These are phyloP conservation scores for Rhamnusium bicolor DNA, from an alignment of 2,888 invertebrate species.

Conservation along the genomic window DNA sequence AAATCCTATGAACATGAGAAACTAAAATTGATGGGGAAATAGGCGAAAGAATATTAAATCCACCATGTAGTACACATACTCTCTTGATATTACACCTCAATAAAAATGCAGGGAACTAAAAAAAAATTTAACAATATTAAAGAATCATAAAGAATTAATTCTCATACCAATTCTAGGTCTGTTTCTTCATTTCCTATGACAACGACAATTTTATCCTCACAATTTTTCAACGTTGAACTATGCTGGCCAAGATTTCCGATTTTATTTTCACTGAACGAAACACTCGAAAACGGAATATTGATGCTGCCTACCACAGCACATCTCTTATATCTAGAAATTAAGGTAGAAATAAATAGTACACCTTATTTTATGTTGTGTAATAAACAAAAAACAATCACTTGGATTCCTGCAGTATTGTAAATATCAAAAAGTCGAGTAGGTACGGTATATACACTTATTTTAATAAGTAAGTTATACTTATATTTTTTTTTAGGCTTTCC, in stretches of 20 bases:
- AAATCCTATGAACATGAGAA: conserved; percentile 37
- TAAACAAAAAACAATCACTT: too few relatives aligned
- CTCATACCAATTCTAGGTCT: conserved; percentile 82
- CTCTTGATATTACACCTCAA: conserved; percentile 84
- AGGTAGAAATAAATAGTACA: background rate
- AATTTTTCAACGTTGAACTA: conserved; percentile 76
- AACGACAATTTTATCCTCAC: conserved; percentile 80
- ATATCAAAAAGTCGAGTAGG: too few relatives aligned
- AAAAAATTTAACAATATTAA: conserved; percentile 45
- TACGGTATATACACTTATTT: too few relatives aligned
- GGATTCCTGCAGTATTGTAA: too few relatives aligned
- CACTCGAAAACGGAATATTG: conserved; percentile 90
- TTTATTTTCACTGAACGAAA: conserved; percentile 80
- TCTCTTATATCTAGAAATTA: conserved; percentile 78
- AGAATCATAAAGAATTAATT: conserved; percentile 25
- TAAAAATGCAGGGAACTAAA: conserved; percentile 89
- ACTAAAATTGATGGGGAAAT: conserved; percentile 76
- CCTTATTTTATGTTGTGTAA: too few relatives aligned
- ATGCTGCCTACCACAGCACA: conserved; percentile 87
- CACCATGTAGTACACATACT: conserved; percentile 91
- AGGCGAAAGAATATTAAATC: conserved; percentile 84
- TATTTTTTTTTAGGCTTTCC: too few relatives aligned
- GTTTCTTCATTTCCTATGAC: conserved; percentile 87
- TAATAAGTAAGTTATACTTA: too few relatives aligned
- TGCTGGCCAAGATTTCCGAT: conserved; percentile 81